phyloP scores from a whole-genome alignment of 2,888 invertebrate species.

The Rhogogaster chlorosoma region DNA sequence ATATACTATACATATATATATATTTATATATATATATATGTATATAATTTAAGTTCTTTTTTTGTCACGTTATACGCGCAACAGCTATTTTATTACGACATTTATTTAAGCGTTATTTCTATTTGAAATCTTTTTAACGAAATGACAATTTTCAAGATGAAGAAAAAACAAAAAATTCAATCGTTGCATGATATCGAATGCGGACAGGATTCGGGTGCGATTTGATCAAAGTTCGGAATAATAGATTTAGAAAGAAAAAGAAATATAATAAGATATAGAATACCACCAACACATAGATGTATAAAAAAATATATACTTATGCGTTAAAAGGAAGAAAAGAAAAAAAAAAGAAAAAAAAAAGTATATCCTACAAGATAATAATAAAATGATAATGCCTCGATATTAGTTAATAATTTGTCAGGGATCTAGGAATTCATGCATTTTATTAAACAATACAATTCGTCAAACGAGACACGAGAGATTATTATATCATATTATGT shows the following conservation, averaged over 20 bases:
- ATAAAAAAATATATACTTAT: conserved; percentile 55
- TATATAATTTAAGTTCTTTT: conserved; percentile 53
- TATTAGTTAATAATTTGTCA: conserved; percentile 55
- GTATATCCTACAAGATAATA: conserved; percentile 42
- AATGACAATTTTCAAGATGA: conserved; percentile 57
- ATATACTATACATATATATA: neutral
- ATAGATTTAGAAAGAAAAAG: neutral
- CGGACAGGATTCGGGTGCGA: neutral
- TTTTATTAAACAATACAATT: neutral
- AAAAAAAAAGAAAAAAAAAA: neutral
- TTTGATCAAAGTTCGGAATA: conserved; percentile 10
- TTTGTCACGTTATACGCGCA: conserved; percentile 1
- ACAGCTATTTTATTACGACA: conserved; percentile 38
- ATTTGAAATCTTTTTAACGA: conserved; percentile 58
- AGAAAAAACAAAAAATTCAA: conserved; percentile 35
- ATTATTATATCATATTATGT: neutral
- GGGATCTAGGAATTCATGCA: conserved; percentile 36
- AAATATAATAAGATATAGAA: neutral
- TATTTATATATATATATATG: conserved; percentile 11
- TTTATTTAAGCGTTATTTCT: conserved; percentile 8
- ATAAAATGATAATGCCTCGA: conserved; percentile 53
- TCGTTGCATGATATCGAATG: conserved; percentile 65
- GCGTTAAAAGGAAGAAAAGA: neutral
- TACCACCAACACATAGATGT: conserved; percentile 34
- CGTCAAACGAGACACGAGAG: neutral